These are phyloP conservation scores for Acleris holmiana DNA, from an alignment of 2,888 invertebrate species.

Conservation along the genomic window DNA sequence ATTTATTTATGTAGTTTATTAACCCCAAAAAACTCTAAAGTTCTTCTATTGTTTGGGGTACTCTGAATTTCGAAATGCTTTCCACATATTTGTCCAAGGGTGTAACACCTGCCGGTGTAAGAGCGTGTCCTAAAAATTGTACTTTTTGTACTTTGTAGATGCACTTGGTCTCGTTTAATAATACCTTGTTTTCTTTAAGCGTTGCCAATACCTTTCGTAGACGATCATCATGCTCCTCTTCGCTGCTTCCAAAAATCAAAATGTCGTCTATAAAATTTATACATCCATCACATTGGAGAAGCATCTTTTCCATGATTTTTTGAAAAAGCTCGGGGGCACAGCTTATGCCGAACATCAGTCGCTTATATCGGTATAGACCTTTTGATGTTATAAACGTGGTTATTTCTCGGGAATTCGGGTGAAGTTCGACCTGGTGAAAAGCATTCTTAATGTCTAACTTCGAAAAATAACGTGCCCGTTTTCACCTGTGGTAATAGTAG, in stretches of 20 bases:
- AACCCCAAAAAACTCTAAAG: slow-evolving; percentile 25
- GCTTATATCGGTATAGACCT: no score
- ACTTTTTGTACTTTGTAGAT: slow-evolving; percentile 4
- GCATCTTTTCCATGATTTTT: slow-evolving; percentile 33
- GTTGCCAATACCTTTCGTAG: background rate
- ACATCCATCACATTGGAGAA: slow-evolving; percentile 38
- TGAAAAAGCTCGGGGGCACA: slow-evolving; percentile 30
- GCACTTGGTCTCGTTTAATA: slow-evolving; percentile 14
- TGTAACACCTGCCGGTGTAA: background rate
- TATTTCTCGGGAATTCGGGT: no score
- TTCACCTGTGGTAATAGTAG: no score
- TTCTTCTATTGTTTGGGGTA: slow-evolving; percentile 14
- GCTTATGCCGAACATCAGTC: slow-evolving; percentile 47
- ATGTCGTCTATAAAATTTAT: slow-evolving; percentile 24
- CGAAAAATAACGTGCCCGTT: no score
- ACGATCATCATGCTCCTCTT: slow-evolving; percentile 15
- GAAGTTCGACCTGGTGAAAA: no score
- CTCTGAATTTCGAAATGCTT: slow-evolving; percentile 9
- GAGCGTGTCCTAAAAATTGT: slow-evolving; percentile 17
- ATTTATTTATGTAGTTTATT: slow-evolving; percentile 26
- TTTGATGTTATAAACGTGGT: no score
- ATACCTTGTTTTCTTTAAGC: slow-evolving; percentile 12
- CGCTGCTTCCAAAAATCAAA: slow-evolving; percentile 33
- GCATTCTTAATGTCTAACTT: no score
- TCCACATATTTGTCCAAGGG: slow-evolving; percentile 14